Evolutionary conservation across 2,113 vertebrate genomes (phyloP).

Genomic region (Chroicocephalus ridibundus): DNA sequence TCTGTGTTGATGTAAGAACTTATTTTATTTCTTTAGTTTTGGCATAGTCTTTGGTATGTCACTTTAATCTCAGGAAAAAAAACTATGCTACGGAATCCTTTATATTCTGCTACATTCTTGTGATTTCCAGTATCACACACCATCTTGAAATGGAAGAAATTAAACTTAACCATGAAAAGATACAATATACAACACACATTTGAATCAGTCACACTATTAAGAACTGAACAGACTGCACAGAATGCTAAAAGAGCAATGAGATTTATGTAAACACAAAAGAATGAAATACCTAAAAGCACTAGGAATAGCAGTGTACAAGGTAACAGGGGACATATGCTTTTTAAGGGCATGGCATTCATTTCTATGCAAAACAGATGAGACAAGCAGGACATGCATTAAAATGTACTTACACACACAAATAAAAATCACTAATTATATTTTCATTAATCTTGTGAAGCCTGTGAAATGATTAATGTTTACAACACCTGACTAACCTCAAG

Average conservation of each 20-base stretch:
- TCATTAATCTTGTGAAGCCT: not conserved
- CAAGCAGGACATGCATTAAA: not conserved
- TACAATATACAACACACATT: not conserved
- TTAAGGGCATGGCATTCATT: not conserved
- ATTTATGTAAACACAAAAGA: not conserved
- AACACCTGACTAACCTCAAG: not conserved
- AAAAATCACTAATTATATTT: not conserved
- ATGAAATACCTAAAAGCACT: not conserved
- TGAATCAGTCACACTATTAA: not conserved
- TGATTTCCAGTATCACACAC: not conserved
- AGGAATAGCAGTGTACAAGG: not conserved
- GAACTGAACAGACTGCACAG: rapidly evolving
- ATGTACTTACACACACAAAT: not conserved
- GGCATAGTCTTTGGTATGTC: not conserved
- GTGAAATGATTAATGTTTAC: not conserved
- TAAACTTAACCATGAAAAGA: not conserved
- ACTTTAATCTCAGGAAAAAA: not conserved
- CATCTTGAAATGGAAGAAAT: not conserved
- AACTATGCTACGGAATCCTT: not conserved
- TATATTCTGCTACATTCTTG: not conserved
- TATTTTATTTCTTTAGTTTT: not conserved
- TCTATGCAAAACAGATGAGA: not conserved
- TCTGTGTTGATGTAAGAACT: not conserved
- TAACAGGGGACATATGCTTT: not conserved
- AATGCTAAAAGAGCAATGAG: not conserved